A percentile compares a stretch with the other conserved stretches of the same genome.
phyloP scores from a whole-genome alignment of 2,797 vertebrate genomes.

The Cynodonichthys magdalenae region DNA sequence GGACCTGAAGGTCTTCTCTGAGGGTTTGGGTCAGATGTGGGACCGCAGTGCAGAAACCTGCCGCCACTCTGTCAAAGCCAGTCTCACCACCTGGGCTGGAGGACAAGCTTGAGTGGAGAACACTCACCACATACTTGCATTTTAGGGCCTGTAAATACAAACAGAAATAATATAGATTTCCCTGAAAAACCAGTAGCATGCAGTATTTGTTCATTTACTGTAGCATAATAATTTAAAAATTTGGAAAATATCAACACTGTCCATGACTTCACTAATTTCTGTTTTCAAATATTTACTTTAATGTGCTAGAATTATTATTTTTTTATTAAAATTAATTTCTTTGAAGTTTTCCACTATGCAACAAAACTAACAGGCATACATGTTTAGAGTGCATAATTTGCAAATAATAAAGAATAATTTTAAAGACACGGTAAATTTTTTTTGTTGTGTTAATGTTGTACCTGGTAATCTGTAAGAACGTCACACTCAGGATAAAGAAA shows the following conservation, averaged over 20 bases:
- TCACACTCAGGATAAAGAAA: conserved; percentile 91
- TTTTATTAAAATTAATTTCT: no score
- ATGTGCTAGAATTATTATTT: no score
- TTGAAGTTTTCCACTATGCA: no score
- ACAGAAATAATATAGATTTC: conserved; percentile 1
- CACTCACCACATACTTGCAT: conserved; percentile 76
- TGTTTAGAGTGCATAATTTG: no score
- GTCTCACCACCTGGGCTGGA: conserved; percentile 77
- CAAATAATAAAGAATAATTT: not conserved
- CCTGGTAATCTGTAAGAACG: conserved; percentile 87
- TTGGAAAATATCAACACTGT: no score
- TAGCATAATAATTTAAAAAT: no score
- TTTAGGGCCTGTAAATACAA: conserved; percentile 75
- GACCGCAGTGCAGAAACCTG: conserved; percentile 75
- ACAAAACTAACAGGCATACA: no score
- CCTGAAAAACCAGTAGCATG: conserved; percentile 4
- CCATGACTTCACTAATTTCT: no score
- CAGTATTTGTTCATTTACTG: not conserved
- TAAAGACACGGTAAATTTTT: no score
- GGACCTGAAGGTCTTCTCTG: conserved; percentile 85
- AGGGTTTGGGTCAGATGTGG: conserved; percentile 83
- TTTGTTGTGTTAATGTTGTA: conserved; percentile 12
- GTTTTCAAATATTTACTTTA: no score
- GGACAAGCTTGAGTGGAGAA: conserved; percentile 79
- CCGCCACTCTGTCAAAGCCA: conserved; percentile 83